A percentile compares a stretch with the other conserved stretches of the same genome.
phyloP scores from a whole-genome alignment of 2,113 vertebrate genomes.

The Ailurus styani region DNA sequence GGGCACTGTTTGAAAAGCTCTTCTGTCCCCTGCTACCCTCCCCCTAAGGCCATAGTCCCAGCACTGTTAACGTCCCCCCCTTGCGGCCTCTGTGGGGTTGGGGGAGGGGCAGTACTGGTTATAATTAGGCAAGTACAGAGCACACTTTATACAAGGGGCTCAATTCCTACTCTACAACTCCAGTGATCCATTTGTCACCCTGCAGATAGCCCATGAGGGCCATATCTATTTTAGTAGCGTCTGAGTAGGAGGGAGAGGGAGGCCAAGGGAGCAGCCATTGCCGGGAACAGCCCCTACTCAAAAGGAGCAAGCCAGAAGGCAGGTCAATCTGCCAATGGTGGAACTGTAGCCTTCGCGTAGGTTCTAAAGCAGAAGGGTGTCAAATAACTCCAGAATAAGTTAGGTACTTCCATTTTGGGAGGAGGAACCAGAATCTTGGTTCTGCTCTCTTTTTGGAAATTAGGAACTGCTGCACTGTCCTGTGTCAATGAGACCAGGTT shows the following conservation, averaged over 20 bases:
- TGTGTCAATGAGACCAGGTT: neutral
- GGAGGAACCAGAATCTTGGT: neutral
- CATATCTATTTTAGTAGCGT: conserved; percentile 22
- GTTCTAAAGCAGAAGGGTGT: neutral
- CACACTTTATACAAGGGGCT: neutral
- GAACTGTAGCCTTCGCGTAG: neutral
- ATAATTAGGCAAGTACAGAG: conserved; percentile 9
- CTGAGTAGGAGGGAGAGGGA: neutral
- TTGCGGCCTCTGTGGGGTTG: neutral
- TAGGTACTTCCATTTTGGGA: neutral
- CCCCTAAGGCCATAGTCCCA: neutral
- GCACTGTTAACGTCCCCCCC: neutral
- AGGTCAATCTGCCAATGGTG: neutral
- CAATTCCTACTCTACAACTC: neutral
- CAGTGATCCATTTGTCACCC: neutral
- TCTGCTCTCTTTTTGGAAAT: neutral
- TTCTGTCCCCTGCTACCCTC: neutral
- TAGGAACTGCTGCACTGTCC: neutral
- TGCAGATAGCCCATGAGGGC: neutral
- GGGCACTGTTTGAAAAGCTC: neutral
- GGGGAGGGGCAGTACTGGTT: neutral
- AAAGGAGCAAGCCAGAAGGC: neutral
- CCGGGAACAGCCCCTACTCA: neutral
- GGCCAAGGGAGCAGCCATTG: neutral
- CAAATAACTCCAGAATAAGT: neutral